phyloP scores from a whole-genome alignment of 2,888 invertebrate genomes.

The Holacanthella duospinosa region DNA sequence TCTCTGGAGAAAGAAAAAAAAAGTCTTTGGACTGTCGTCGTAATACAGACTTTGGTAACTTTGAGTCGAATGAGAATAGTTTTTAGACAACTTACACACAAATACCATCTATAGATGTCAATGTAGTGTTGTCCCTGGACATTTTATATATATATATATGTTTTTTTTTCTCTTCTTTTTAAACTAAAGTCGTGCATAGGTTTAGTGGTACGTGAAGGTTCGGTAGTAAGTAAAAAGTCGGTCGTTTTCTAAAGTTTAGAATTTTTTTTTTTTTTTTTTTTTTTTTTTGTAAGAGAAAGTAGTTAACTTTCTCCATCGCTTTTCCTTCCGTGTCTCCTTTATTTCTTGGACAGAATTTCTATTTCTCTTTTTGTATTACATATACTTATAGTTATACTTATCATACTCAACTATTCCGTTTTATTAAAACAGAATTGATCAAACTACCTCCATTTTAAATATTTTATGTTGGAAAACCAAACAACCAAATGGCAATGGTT shows the following conservation, averaged over 20 bases:
- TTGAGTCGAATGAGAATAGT: not conserved
- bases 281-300: not conserved
- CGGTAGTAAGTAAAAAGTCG: too few species aligned
- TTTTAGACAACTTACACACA: not conserved
- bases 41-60: not conserved
- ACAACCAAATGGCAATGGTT: too few species aligned
- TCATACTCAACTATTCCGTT: not conserved
- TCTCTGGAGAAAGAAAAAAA: not conserved
- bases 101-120: not conserved
- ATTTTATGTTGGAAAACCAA: not conserved
- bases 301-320: conserved; percentile 1
- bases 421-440: not conserved
- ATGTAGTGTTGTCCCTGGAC: not conserved
- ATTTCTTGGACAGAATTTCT: not conserved
- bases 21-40: not conserved
- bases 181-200: too few species aligned
- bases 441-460: conserved; percentile 3
- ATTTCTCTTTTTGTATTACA: not conserved
- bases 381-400: not conserved
- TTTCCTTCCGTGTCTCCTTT: not conserved
- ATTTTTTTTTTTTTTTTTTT: too few species aligned
- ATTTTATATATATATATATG: not conserved
- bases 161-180: not conserved
- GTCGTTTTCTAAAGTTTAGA: not conserved
- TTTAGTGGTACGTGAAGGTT: too few species aligned